Evolutionary conservation across 2,113 vertebrate genomes (phyloP).

Genomic region (Lepisosteus oculatus): DNA sequence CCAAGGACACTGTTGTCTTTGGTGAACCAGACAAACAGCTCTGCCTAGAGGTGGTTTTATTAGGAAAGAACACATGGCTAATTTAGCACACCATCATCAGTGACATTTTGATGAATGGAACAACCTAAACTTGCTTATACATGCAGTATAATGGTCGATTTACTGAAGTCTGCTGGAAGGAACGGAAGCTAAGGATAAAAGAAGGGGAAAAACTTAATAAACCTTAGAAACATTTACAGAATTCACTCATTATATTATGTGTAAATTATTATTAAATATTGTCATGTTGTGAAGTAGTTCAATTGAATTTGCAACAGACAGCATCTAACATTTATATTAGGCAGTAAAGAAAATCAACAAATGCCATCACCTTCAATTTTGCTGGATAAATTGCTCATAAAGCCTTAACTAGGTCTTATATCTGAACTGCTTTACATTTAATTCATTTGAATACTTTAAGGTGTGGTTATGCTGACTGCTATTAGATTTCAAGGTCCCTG

Average conservation of each 20-base stretch:
- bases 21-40: slow-evolving; percentile 55
- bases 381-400: no score
- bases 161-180: slow-evolving; percentile 40
- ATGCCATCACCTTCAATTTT: no score
- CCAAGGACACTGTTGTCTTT: slow-evolving; percentile 47
- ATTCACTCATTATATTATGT: not conserved
- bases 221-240: not conserved
- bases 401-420: no score
- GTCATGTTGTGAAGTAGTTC: not conserved
- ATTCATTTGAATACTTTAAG: no score
- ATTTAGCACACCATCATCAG: slow-evolving; percentile 70
- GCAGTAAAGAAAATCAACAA: no score
- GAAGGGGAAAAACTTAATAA: not conserved
- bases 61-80: slow-evolving; percentile 66
- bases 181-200: slow-evolving; percentile 11
- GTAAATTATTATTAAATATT: not conserved
- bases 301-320: no score
- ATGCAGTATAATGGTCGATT: slow-evolving; percentile 58
- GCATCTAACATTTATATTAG: no score
- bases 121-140: slow-evolving; percentile 56
- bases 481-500: no score
- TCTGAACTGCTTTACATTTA: no score
- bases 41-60: slow-evolving; percentile 58
- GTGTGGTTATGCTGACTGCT: no score
- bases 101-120: slow-evolving; percentile 68